Base-by-base conservation (phyloP, 2,797 vertebrate species). In the Myotis vivesi region DNA sequence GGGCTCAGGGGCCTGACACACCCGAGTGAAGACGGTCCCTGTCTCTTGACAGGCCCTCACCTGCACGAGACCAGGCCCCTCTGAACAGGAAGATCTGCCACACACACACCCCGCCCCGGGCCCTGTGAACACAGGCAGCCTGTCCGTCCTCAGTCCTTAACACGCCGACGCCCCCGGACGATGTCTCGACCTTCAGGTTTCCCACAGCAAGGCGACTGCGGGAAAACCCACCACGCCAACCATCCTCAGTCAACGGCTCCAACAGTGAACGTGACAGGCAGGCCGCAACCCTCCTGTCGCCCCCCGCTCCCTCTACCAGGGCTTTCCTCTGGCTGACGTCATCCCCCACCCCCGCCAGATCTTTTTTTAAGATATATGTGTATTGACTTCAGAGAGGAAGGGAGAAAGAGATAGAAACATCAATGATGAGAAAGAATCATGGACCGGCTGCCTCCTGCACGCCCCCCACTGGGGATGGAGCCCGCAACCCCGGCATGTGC, bases 191-290 rank as follows among this genome's bases (percentile, higher is more conserved):
- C 76, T 89, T 79, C 96, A 91, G 94, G 86, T 77, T 86, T 73
- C 91, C 93, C 91, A 69, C n/a, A 97, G 90, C 96, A 93, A 97
- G 97, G 93, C 33, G 59, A 92, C 88, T 94, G 92, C 91, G 77
- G 94, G 94, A 94, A 97, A 97, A 91, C 91, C 97, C 97, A 95
- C 97, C 25, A 0, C n/a, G 69, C 94, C 97, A 97, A 97, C 97
- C 98, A 97, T 96, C 95, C 96, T 97, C 95, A 96, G 96, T 98
- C 97, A 98, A 97, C 77, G 91, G 87, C 94, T 79, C 96, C 98
- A 97, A 98, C 92, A 96, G 98, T 98, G 97, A 98, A 97, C 51
- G 6, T 96, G 97, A 98, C 94, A 95, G 94, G 95, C 97, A 98
- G 97, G 89, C 89, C 96, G 91, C 89, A 91, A 96, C 79, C 91